Evolutionary conservation across 2,888 invertebrate genomes (phyloP), one percentile per base, ranked within the genome.

Genomic region (Tricholauxania praeusta): DNA sequence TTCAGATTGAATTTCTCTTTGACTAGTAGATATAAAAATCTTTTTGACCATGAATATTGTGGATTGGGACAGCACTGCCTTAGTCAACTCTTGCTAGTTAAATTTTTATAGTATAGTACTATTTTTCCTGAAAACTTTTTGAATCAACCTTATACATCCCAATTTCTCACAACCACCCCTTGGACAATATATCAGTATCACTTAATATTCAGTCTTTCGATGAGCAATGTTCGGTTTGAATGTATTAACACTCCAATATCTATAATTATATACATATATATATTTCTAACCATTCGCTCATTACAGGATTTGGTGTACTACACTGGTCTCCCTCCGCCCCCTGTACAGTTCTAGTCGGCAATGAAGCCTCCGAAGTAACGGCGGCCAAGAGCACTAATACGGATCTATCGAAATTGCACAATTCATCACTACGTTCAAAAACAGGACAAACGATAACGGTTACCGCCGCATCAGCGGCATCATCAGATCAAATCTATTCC

Each of bases 251-350:
- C 17, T 15, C 14, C 4, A 22, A 2, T 60, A 51, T 52, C 64
- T 66, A 60, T n/a, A n/a, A n/a, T n/a, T n/a, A n/a, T n/a, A n/a
- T 72, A 64, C 62, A 57, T 72, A 68, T 71, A 72, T 71, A 19
- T 49, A 5, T 55, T 57, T 5, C 60, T 64, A 14, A 49, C 62
- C 68, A 10, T 19, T 12, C 15, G 19, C 28, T 65, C 39, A 17
- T 55, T 22, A 5, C 90, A 94, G 94, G 93, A 78, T 93, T 94
- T 82, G 94, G 94, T 88, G 91, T 94, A 82, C 90, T 95, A 82
- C 94, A 93, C 88, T 94, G 94, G 93, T 93, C 94, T 87, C 93
- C 92, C 82, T 90, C 94, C 79, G 94, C 93, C 87, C 92, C 94
- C 75, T 95, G 95, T 90, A 92, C 93, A 84, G 94, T 95, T 81